phyloP scores from a whole-genome alignment of 2,888 invertebrate genomes.

The Lithophane socia region DNA sequence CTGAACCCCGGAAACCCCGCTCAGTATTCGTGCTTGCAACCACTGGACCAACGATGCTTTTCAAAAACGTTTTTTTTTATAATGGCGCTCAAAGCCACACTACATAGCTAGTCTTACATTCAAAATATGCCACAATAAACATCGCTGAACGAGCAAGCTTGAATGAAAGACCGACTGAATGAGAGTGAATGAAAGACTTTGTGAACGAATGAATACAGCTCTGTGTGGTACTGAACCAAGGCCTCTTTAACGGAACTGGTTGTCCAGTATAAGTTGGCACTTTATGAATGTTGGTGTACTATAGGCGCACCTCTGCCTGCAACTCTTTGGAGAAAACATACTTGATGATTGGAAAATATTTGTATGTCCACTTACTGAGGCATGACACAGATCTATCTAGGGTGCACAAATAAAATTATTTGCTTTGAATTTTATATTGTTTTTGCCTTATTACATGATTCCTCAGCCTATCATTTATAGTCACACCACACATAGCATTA shows the following conservation, averaged over 20 bases:
- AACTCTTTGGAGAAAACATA: not conserved
- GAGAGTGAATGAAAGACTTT: slow-evolving; percentile 51
- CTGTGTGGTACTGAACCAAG: not conserved
- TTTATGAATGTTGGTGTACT: not conserved
- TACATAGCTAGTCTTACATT: not conserved
- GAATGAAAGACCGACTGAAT: slow-evolving; percentile 42
- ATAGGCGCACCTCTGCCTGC: not conserved
- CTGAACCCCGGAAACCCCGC: too few species aligned
- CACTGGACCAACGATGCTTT: too few species aligned
- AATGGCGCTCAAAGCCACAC: not conserved
- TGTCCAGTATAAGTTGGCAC: slow-evolving; percentile 16
- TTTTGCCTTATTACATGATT: too few species aligned
- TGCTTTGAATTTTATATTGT: too few species aligned
- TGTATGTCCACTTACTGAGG: too few species aligned
- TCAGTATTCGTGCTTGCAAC: too few species aligned
- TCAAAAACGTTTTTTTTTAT: too few species aligned
- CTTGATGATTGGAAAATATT: too few species aligned
- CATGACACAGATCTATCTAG: too few species aligned
- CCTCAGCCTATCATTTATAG: not conserved
- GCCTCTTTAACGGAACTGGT: slow-evolving; percentile 4
- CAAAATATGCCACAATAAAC: slow-evolving; percentile 26
- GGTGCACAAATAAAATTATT: too few species aligned
- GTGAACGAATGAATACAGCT: slow-evolving; percentile 38
- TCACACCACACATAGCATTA: not conserved
- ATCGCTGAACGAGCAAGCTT: slow-evolving; percentile 27